Base-by-base conservation (phyloP, 2,888 invertebrate species). In the Magallana nippona region DNA sequence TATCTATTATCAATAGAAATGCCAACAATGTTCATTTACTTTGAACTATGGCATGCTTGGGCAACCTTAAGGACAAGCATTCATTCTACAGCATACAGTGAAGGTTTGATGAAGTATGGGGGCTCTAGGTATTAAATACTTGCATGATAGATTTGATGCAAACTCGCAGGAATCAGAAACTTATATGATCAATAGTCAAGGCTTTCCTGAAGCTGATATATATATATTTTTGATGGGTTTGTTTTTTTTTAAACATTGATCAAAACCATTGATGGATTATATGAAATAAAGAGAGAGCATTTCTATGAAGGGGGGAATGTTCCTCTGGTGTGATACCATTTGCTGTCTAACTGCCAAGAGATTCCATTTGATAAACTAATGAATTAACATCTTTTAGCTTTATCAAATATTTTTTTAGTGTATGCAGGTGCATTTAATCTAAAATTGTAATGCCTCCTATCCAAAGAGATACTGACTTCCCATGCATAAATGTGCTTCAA, bases 341-440 rank as follows among this genome's bases (percentile, higher is more conserved):
- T 71, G 71, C 15, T 71, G 71, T 32, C 22, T 22, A 2, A 27
- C 44, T 44, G 71, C 71, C 71, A 71, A 71, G 71, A 71, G 71
- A 71, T 71, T 71, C 27, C 22, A 27, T 71, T 71, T 71, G 71
- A 71, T 71, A 71, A 71, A 71, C 27, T 71, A 71, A 71, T 27
- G 71, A 71, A 71, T 71, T 71, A 71, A 71, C 71, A 71, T 71
- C 71, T 71, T 71, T 71, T 71, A 27, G 15, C 15, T 32, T 71
- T 71, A 71, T 71, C 71, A 71, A 27, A 71, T 71, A 13, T 71
- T 71, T 71, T 71, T 71, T 22, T 71, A 71, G 71, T 71, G 71
- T 71, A 32, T 71, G 71, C 71, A 71, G 71, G 71, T 71, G 71
- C 71, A 71, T 71, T 71, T 71, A 71, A 71, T 71, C 71, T 71